Percentiles rank a stretch among this genome's conserved stretches.
Evolutionary conservation across 1,140 invertebrate genomes (phyloP).

Genomic region (Cotesia typhae): DNA sequence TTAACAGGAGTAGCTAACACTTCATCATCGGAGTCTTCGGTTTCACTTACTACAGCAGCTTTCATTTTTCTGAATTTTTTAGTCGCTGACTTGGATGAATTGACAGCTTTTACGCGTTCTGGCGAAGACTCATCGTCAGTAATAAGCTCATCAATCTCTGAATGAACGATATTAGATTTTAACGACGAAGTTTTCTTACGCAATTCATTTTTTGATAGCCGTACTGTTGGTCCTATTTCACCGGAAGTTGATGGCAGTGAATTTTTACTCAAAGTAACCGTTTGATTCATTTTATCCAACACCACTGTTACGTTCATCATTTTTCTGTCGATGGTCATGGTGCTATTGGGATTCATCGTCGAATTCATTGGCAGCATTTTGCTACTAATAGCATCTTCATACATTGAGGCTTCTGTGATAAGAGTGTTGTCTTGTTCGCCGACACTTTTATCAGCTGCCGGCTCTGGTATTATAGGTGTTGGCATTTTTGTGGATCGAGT

Average conservation of each 20-base stretch:
- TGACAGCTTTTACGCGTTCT: not conserved
- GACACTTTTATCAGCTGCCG: no score
- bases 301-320: slow-evolving; percentile 53
- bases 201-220: slow-evolving; percentile 9
- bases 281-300: slow-evolving; percentile 53
- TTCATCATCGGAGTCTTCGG: slow-evolving; percentile 47
- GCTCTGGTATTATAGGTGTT: no score
- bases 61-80: no score
- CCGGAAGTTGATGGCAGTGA: slow-evolving; percentile 2
- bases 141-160: slow-evolving; percentile 49
- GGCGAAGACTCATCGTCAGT: slow-evolving; percentile 62
- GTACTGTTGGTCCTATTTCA: not conserved
- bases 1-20: slow-evolving; percentile 41
- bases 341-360: slow-evolving; percentile 55
- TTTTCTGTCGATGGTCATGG: slow-evolving; percentile 45
- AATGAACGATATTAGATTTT: slow-evolving; percentile 32
- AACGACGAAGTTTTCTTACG: slow-evolving; percentile 30
- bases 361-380: slow-evolving; percentile 58
- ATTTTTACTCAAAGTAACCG: slow-evolving; percentile 44
- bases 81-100: no score
- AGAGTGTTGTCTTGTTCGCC: slow-evolving; percentile 36
- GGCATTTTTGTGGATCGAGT: no score
- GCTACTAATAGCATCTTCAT: slow-evolving; percentile 61
- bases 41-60: no score
- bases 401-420: slow-evolving; percentile 54